A percentile compares a stretch with the other conserved stretches of the same genome.
Conservation (phyloP, 53 echinoderm and acorn worm species). For the Paracentrotus lividus region DNA sequence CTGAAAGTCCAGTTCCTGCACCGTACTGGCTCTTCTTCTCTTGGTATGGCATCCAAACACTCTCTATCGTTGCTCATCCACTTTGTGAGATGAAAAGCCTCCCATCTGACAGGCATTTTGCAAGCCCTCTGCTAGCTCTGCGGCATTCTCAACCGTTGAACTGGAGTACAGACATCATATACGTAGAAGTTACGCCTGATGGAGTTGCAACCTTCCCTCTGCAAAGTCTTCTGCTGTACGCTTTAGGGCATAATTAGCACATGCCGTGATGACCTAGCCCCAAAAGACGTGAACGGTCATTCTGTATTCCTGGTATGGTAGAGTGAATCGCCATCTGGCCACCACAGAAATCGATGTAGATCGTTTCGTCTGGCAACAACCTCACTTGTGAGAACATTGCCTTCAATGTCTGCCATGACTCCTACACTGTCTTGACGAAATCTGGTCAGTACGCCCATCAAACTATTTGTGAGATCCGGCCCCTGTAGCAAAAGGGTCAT, state of each 20-base stretch:
- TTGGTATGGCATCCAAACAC: conserved; percentile 68
- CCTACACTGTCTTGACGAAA: conserved; percentile 74
- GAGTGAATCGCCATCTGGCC: conserved; percentile 49
- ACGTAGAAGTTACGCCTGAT: too few species aligned
- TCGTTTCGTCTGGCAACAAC: conserved; percentile 63
- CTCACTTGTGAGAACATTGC: conserved; percentile 82
- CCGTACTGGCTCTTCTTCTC: conserved; percentile 28
- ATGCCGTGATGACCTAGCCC: too few species aligned
- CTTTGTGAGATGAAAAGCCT: conserved; percentile 77
- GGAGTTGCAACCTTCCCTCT: too few species aligned
- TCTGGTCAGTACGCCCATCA: conserved; percentile 79
- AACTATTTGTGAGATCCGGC: conserved; percentile 75
- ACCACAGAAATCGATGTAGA: conserved; percentile 76
- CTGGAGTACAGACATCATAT: too few species aligned
- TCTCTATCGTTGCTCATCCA: conserved; percentile 70
- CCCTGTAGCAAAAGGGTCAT: conserved; percentile 83
- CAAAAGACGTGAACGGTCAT: too few species aligned
- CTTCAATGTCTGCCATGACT: conserved; percentile 77
- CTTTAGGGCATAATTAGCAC: too few species aligned
- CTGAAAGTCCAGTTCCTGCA: too few species aligned
- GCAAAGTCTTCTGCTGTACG: too few species aligned
- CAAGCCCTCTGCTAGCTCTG: conserved; percentile 16
- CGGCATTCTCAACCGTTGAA: conserved; percentile 68
- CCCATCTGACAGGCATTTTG: conserved; percentile 47
- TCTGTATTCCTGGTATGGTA: too few species aligned